Evolutionary conservation across 2,888 invertebrate species (phyloP), one percentile per base, ranked within the genome.

Genomic region (Acronicta leporina): DNA sequence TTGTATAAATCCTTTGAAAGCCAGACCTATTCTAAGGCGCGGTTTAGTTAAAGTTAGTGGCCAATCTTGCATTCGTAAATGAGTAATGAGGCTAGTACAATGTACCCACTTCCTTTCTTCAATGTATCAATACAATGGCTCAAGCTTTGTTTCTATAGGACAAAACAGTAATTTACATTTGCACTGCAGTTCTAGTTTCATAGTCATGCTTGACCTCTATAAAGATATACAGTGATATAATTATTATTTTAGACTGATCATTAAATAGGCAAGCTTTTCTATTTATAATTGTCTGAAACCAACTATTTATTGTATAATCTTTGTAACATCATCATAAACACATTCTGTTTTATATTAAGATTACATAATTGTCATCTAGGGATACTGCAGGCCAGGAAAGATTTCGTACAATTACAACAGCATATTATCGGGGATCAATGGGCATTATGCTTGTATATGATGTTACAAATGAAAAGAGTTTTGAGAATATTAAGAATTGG

Each of bases 371-470:
- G 25, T 43, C 10, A 84, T 83, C 58, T 85, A 99, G 99, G 99
- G 99, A 99, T 89, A 99, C 99, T 57, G 99, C 99, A 43, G 99
- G 99, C 0, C 99, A 99, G 92, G 99, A 99, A 91, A 96, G 99
- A 86, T 99, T 99, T 95, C 96, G 99, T 81, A 99, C 99, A 70
- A 99, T 99, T 81, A 99, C 99, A 56, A 99, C 99, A 64, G 99
- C 99, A n/a, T 99, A 99, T 90, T 99, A 99, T 94, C 96, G 99
- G 80, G 99, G 99, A 50, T 99, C 99, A 44, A 99, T 99, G 99
- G 99, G 99, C 66, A 99, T 99, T 79, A 99, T 99, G 98, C 95
- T 99, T 75, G 99, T 99, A 41, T 99, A 99, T 92, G 99, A 99
- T 93, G 99, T 99, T 79, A 99, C 99, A 81, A 99, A 99, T 94